These are phyloP conservation scores for Copidosoma floridanum DNA, from an alignment of 1,140 invertebrate species.

Conservation along the genomic window DNA sequence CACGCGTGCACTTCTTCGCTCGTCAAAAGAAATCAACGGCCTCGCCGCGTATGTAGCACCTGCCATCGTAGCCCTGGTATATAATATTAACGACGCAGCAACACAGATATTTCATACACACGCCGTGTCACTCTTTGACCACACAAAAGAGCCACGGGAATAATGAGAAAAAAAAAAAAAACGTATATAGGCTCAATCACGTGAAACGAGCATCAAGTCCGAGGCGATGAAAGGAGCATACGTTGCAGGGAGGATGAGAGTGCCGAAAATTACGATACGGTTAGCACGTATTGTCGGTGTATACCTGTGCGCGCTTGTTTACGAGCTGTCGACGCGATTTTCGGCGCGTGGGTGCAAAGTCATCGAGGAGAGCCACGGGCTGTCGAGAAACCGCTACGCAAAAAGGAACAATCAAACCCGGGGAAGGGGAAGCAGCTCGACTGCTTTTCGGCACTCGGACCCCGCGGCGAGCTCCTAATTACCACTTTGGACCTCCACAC, in stretches of 20 bases:
- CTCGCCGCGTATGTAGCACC: background rate
- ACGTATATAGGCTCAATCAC: too few species aligned
- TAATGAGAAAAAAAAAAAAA: too few species aligned
- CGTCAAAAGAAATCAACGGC: background rate
- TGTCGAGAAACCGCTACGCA: constrained; percentile 4
- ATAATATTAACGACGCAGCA: too few species aligned
- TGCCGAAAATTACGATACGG: constrained; percentile 14
- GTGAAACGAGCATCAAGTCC: too few species aligned
- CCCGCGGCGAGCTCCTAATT: constrained; percentile 17
- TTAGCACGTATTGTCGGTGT: too few species aligned
- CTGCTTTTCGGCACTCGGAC: background rate
- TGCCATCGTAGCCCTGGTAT: too few species aligned
- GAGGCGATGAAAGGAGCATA: too few species aligned
- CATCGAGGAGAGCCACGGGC: constrained; percentile 3
- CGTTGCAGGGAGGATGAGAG: background rate
- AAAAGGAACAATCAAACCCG: constrained; percentile 1
- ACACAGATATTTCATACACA: too few species aligned
- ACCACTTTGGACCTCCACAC: constrained; percentile 1
- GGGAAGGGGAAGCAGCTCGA: background rate
- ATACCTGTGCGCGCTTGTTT: constrained; percentile 5
- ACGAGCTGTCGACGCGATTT: constrained; percentile 11
- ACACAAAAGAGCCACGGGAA: too few species aligned
- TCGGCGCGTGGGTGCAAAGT: constrained; percentile 19
- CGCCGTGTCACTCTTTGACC: too few species aligned
- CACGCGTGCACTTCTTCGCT: background rate